Base-by-base conservation (phyloP, 2,797 vertebrate species). In the Lacerta bilineata region DNA sequence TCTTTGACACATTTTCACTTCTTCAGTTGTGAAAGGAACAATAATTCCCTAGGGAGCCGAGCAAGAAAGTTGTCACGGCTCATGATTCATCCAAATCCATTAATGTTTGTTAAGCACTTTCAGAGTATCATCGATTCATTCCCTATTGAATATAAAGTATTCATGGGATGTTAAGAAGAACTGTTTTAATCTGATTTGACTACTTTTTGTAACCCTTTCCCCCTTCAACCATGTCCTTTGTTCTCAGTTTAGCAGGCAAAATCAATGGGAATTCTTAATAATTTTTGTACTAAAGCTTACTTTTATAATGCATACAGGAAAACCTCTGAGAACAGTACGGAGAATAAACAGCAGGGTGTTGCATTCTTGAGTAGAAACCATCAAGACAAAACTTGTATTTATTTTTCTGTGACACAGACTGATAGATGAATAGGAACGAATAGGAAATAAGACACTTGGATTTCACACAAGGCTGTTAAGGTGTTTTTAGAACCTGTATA, bases 51-150 rank as follows among this genome's bases (percentile, higher is more conserved):
- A 55, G 7, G 43, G 76, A 80, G n/a, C n/a, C 25, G 9, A 71
- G 13, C 43, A 69, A 68, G 64, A 68, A 39, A 18, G 23, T 27
- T 39, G 61, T 71, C 77, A 85, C 61, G 55, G 55, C 55, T 85
- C 55, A 71, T 86, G 85, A 86, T 69, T 86, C 61, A 86, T 71
- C 8, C 11, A 15, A 80, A 79, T 80, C 64, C 76, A 86, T 86
- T 86, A 78, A 78, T 25, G 41, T 80, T 79, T 79, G 43, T 50
- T 79, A 50, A n/a, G 66, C 43, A 69, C 33, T 86, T 79, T 36
- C 75, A 80, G 43, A 69, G 85, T 33, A 86, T 79, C 76, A 79
- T 46, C n/a, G 29, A 36, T 78, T 79, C 33, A 27, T 46, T 80
- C 64, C 23, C 76, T 36, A 69, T 55, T 86, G 43, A 61, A 71